Percentiles rank a stretch among this genome's conserved stretches.
Conservation (phyloP, 2,888 invertebrate genomes). For the Tachina fera region DNA sequence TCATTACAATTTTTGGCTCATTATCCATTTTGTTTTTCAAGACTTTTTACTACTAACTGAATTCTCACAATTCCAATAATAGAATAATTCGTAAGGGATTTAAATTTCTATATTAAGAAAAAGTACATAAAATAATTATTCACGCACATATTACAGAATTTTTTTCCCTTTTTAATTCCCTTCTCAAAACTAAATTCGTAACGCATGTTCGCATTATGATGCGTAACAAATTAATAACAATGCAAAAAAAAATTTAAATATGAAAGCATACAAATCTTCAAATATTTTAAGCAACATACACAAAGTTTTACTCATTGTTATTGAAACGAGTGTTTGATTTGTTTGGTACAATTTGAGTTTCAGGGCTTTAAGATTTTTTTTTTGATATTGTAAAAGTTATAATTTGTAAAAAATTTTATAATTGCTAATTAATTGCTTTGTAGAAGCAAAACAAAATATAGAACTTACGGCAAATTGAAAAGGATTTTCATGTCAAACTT, state of each 20-base stretch:
- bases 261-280: neutral
- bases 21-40: too few relatives aligned
- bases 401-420: neutral
- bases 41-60: too few relatives aligned
- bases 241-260: constrained; percentile 12
- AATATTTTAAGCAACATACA: neutral
- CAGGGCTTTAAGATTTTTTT: too few relatives aligned
- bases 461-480: constrained; percentile 8
- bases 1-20: too few relatives aligned
- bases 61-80: too few relatives aligned
- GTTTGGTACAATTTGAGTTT: neutral
- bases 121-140: constrained; percentile 45
- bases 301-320: too few relatives aligned
- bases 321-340: neutral
- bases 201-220: constrained; percentile 50
- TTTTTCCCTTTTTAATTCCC: neutral
- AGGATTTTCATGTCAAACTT: neutral
- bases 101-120: constrained; percentile 11
- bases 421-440: neutral
- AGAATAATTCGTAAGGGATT: neutral
- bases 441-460: neutral
- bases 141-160: constrained; percentile 49
- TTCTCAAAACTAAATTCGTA: constrained; percentile 43
- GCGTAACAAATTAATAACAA: constrained; percentile 29
- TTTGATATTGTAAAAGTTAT: too few relatives aligned